Evolutionary conservation across 2,888 invertebrate species (phyloP), one percentile per base, ranked within the genome.

Genomic region (Capitulum mitella): DNA sequence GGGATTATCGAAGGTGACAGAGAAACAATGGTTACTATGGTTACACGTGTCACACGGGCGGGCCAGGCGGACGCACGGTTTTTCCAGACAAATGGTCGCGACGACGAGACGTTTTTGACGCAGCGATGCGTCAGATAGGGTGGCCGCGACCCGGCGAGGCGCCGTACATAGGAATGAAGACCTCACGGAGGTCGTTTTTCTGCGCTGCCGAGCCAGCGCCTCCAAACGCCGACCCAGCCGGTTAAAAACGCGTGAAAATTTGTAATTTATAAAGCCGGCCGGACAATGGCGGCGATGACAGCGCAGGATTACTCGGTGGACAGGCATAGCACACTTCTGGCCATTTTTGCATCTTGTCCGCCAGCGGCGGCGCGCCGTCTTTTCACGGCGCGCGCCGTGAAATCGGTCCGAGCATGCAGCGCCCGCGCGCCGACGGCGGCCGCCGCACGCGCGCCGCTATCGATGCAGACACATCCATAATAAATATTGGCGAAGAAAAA

Each of bases 171-270:
- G 40, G 40, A 70, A 70, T 70, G 70, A 70, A 70, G 70, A 70
- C 37, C 70, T 70, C 37, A 70, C 37, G 19, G 70, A 3, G 10
- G 26, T 26, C 8, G 19, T 70, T 37, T 40, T 37, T 70, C 37
- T 70, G 37, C 8, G 8, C 8, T 14, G 26, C 26, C 26, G 37
- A 6, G 70, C 40, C 70, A 8, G 40, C 70, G 40, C 70, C 37
- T 37, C 70, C 70, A 40, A 70, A 64, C 32, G 64, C 19, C 64
- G 19, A 64, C 64, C 34, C 64, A 40, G 70, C 3, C 70, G 70
- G 19, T 70, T 70, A 70, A 70, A 70, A 70, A 70, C 70, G 70
- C 70, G 70, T 70, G 70, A 40, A 70, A 70, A 70, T 70, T 70
- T 70, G 70, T 26, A 70, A 70, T 70, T 70, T 70, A 70, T 70